Conservation (phyloP, 2,888 invertebrate species). For the Strigamia maritima region DNA sequence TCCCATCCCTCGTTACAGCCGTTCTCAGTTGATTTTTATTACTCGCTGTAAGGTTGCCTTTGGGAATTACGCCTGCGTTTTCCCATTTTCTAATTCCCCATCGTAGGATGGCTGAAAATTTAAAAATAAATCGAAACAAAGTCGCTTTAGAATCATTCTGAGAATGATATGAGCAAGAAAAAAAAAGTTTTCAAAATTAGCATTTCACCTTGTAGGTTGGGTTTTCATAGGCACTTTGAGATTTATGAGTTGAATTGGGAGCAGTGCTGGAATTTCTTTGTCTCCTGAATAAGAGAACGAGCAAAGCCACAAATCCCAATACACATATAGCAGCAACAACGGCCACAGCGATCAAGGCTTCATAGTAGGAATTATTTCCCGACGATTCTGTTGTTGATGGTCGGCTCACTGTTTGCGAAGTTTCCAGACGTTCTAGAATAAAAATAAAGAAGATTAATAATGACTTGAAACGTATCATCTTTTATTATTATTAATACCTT, state of each 20-base stretch:
- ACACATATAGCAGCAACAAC: constrained; percentile 82
- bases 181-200: constrained; percentile 10
- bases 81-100: constrained; percentile 44
- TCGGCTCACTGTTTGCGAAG: constrained; percentile 41
- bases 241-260: constrained; percentile 76
- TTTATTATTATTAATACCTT: constrained; percentile 38
- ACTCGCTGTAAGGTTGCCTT: not conserved
- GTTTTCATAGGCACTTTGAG: constrained; percentile 86
- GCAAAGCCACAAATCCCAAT: constrained; percentile 71
- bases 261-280: constrained; percentile 64
- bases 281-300: constrained; percentile 74
- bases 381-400: constrained; percentile 55
- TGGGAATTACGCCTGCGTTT: constrained; percentile 40
- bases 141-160: constrained; percentile 13
- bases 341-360: constrained; percentile 80
- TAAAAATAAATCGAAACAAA: constrained; percentile 36
- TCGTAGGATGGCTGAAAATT: constrained; percentile 44
- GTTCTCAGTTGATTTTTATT: constrained; percentile 8
- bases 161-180: not conserved
- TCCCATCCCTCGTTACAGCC: not conserved
- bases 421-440: not conserved
- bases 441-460: not conserved
- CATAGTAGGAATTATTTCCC: constrained; percentile 67
- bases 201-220: constrained; percentile 83
- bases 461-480: too few species aligned